A percentile compares a stretch with the other conserved stretches of the same genome.
Conservation (phyloP, 2,797 vertebrate species). For the Coluber constrictor region DNA sequence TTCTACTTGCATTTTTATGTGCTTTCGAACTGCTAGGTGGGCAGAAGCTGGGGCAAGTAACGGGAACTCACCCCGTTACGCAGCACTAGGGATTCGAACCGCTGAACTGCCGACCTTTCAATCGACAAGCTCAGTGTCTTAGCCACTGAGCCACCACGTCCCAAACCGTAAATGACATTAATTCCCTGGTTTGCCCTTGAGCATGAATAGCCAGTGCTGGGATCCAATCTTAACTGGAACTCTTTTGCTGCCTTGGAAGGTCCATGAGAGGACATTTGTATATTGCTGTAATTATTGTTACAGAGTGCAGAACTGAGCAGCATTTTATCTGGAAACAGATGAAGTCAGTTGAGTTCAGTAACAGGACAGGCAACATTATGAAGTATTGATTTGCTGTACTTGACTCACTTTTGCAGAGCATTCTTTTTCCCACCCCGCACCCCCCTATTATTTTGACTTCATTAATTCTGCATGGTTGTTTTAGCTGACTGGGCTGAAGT, state of each 20-base stretch:
- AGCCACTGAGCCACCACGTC: too few relatives aligned
- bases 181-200: not conserved
- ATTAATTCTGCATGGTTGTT: constrained; percentile 30
- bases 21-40: too few relatives aligned
- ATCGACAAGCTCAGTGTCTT: too few relatives aligned
- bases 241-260: not conserved
- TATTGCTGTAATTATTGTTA: not conserved
- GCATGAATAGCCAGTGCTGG: not conserved
- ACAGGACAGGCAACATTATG: constrained; percentile 20
- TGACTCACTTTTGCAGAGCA: constrained; percentile 36
- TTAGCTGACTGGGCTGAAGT: constrained; percentile 46
- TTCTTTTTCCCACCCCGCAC: not conserved
- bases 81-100: too few relatives aligned
- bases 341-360: constrained; percentile 30
- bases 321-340: constrained; percentile 19
- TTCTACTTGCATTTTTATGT: too few relatives aligned
- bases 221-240: not conserved
- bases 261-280: not conserved
- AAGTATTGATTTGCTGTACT: constrained; percentile 15
- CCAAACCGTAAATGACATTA: not conserved
- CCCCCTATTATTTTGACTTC: constrained; percentile 31
- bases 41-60: too few relatives aligned
- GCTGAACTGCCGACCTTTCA: too few relatives aligned
- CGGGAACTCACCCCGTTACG: too few relatives aligned
- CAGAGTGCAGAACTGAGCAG: not conserved